phyloP scores from a whole-genome alignment of 2,797 vertebrate species.

The Neostethus bicornis region DNA sequence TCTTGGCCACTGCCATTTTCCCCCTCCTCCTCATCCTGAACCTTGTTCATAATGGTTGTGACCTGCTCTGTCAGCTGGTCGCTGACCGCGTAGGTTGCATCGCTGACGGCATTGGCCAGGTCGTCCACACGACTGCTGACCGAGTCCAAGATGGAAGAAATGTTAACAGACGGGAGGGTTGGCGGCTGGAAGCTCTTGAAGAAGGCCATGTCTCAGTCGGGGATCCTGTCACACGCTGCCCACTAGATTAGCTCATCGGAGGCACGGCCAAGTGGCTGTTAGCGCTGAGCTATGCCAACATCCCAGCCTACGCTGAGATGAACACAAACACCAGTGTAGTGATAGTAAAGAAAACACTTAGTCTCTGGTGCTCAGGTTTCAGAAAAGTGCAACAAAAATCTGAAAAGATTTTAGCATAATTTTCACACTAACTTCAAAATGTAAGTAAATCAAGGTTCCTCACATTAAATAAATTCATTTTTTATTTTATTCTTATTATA shows the following conservation, averaged over 20 bases:
- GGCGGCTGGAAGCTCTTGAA: slow-evolving; percentile 92
- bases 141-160: slow-evolving; percentile 88
- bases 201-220: slow-evolving; percentile 86
- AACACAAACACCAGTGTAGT: slow-evolving; percentile 8
- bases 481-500: neutral
- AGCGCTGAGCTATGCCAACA: slow-evolving; percentile 26
- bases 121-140: slow-evolving; percentile 89
- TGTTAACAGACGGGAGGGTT: slow-evolving; percentile 87
- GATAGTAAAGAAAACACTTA: neutral
- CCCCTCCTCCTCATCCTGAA: slow-evolving; percentile 77
- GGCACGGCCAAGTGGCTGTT: slow-evolving; percentile 62
- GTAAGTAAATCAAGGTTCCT: neutral
- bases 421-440: too few species aligned
- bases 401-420: neutral
- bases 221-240: slow-evolving; percentile 31
- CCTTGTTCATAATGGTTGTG: slow-evolving; percentile 86
- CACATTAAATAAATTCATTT: neutral
- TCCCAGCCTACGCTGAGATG: slow-evolving; percentile 22
- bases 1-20: slow-evolving; percentile 42
- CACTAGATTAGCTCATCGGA: slow-evolving; percentile 61
- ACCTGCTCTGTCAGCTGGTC: slow-evolving; percentile 93
- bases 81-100: slow-evolving; percentile 86
- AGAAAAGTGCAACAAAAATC: neutral
- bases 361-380: neutral
- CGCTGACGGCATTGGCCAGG: slow-evolving; percentile 85